Base-by-base conservation (phyloP, 2,113 vertebrate species). In the Amphilophus citrinellus region DNA sequence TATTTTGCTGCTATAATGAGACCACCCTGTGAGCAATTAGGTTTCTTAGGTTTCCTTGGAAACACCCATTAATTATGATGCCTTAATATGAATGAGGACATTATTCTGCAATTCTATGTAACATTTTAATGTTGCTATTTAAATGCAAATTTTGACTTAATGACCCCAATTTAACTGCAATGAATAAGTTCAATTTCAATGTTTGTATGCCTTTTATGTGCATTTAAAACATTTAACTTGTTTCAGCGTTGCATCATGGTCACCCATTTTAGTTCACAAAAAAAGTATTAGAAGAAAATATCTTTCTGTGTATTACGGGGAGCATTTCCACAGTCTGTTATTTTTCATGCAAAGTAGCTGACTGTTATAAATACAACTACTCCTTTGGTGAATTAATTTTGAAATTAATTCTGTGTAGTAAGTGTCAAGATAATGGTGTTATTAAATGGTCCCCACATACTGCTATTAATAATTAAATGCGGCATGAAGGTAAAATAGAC, bases 81-180 rank as follows among this genome's bases (percentile, higher is more conserved):
- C 89, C 77, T 65, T 66, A 86, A 86, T 88, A 88, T 91, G 90
- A 93, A 93, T 80, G 90, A 92, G 87, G 76, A 78, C 89, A 90
- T 93, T 89, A 93, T 93, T 93, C 90, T 82, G 84, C 88, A 87
- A 90, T 90, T 66, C 82, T 81, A 83, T 85, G 85, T 87, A 86
- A 93, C 81, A 82, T 92, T 92, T 93, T 91, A 95, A 94, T 95
- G 90, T 86, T 82, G 89, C 90, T 88, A 93, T 96, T 95, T 95
- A 95, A 94, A 95, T 95, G 95, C 94, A 94, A 95, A 95, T 95
- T 85, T 79, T 92, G 83, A 88, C 93, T 92, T 91, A 87, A 93
- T 93, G 93, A 95, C 91, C 90, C 65, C 86, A 83, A 82, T 88
- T 90, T 84, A 93, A 92, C 89, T 80, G 35, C 76, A 90, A 81